Evolutionary conservation across 2,888 invertebrate genomes (phyloP), one percentile per base, ranked within the genome.

Genomic region (Amblyteles armatorius): DNA sequence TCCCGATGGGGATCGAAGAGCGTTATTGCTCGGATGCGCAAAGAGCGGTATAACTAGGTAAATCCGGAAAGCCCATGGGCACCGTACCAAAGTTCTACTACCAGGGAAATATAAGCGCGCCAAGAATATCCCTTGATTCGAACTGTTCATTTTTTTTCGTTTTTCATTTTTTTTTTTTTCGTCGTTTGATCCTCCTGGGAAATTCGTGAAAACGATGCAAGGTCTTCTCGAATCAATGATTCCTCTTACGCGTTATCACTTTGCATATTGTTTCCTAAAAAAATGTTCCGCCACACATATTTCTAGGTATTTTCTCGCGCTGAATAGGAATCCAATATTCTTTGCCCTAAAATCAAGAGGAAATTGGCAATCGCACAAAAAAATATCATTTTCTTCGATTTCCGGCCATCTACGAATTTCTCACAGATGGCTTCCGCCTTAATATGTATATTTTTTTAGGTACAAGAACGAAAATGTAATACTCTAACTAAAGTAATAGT

Each of bases 161-260:
- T n/a, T 76, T 13, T 44, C 63, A 22, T 16, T 55, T 76, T 11
- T 48, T 73, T 52, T 67, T 29, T 60, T 26, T 63, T 19, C 16
- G 16, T 9, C 16, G 16, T 67, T 40, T 33, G 16, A 65, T 50
- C 50, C 85, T 82, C 82, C n/a, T n/a, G 79, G 85, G 79, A 85
- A 84, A 84, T 84, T 84, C 22, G 40, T 48, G 26, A 55, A 68
- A 81, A 81, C 40, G 68, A 67, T 72, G 22, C n/a, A 60, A 57
- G 29, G 71, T 72, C 60, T 48, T 36, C 67, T 19, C 68, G 76
- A 63, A 67, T 78, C 40, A 40, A 71, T 82, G 78, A 81, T 73
- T 74, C 44, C 11, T 26, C 36, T 63, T 16, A 74, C 55, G 50
- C 76, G 74, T 48, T 76, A 82, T 85, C 79, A 67, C 71, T 85